Percentiles rank a stretch among this genome's conserved stretches.
These are phyloP conservation scores for Invenusta paracnida DNA, from an alignment of 2,888 invertebrate species.

Conservation along the genomic window DNA sequence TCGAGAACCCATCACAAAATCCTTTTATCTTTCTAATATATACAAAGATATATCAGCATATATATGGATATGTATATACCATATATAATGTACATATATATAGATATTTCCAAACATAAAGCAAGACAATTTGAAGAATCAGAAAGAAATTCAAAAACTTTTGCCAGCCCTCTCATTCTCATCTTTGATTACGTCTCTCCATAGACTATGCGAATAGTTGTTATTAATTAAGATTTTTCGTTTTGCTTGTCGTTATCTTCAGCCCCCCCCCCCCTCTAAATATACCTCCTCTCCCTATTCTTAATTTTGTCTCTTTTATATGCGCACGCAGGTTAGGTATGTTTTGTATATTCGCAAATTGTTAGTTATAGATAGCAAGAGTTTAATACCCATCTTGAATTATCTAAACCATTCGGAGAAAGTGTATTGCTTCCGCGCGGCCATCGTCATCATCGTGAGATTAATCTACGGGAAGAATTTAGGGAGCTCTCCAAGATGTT, in stretches of 20 bases:
- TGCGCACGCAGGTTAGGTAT: too few relatives aligned
- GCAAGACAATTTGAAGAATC: too few relatives aligned
- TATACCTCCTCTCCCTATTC: neutral
- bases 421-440: too few relatives aligned
- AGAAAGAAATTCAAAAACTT: neutral
- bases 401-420: too few relatives aligned
- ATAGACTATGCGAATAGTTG: too few relatives aligned
- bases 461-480: neutral
- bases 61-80: too few relatives aligned
- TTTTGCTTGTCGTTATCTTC: neutral
- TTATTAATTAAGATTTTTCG: neutral
- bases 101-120: neutral
- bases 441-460: neutral
- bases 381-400: too few relatives aligned
- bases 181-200: neutral
- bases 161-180: neutral
- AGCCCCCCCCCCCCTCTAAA: neutral
- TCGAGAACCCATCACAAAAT: neutral
- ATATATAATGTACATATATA: too few relatives aligned
- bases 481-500: neutral
- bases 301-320: neutral
- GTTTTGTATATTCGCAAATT: too few relatives aligned
- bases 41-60: neutral
- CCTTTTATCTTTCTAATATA: neutral
- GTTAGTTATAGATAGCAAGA: too few relatives aligned